A percentile compares a stretch with the other conserved stretches of the same genome.
Conservation (phyloP, 2,113 vertebrate genomes). For the Himantopus leucocephalus region DNA sequence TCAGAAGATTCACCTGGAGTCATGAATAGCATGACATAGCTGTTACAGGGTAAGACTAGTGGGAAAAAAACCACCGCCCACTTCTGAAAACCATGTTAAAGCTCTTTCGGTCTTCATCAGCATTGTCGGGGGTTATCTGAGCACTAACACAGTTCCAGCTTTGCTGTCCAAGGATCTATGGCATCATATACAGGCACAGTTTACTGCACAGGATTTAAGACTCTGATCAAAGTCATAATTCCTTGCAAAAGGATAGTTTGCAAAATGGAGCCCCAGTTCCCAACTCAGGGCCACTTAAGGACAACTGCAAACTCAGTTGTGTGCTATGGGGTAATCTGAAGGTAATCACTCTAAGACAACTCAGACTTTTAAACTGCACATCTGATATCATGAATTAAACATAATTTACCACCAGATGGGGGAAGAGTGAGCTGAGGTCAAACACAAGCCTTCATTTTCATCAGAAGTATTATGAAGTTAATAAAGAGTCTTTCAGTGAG, state of each 20-base stretch:
- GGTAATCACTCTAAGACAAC: neutral
- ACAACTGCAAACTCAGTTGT: neutral
- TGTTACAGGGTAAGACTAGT: neutral
- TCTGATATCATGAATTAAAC: neutral
- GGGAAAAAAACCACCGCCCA: neutral
- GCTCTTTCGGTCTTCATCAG: neutral
- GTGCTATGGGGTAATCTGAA: neutral
- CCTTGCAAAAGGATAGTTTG: neutral
- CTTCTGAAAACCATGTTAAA: neutral
- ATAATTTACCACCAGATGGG: neutral
- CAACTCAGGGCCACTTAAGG: neutral
- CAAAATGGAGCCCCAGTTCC: neutral
- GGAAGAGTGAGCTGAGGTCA: neutral
- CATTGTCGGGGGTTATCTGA: neutral
- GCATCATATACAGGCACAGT: neutral
- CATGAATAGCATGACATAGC: neutral
- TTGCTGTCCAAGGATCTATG: neutral
- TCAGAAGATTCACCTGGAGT: neutral
- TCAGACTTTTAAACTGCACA: neutral
- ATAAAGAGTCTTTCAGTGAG: neutral
- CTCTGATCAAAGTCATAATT: neutral
- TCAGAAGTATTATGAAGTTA: neutral
- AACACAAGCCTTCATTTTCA: neutral
- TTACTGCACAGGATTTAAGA: neutral
- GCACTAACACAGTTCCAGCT: neutral